Base-by-base conservation (phyloP, 2,888 invertebrate species). In the Eristalis pertinax region DNA sequence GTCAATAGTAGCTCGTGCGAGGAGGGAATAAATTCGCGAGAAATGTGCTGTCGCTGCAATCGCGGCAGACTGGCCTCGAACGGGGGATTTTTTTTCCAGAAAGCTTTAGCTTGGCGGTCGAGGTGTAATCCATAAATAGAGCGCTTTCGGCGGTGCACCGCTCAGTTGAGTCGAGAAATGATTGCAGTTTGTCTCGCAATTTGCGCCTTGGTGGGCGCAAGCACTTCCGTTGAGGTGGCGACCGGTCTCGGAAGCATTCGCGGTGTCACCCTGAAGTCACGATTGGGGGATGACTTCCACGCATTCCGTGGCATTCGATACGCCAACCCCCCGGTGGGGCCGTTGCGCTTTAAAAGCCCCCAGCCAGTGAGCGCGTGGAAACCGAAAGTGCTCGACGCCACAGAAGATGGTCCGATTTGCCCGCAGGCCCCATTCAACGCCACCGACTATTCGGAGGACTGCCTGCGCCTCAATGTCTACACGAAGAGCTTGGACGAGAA, bases 381-480 rank as follows among this genome's bases (percentile, higher is more conserved):
- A 0, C 92, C 91, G 0, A 90, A 89, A 0, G 91, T 92, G 0
- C 94, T 94, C 69, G 94, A 95, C 90, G 95, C 94, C 0, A 94
- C 93, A 0, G 82, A 92, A 82, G 95, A 95, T 76, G 95, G 94
- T 0, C 95, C 95, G 0, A 93, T 94, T 60, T 95, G 95, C 87
- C 94, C 95, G 0, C 93, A 93, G 88, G 92, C 93, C 0, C 91
- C 92, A 29, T 72, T 84, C 7, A 91, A 91, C 56, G 77, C 89
- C 86, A 89, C 89, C 1, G 85, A 90, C 75, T 89, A 92, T 19
- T 94, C 94, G 2, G 95, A 95, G 90, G 95, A 95, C 89, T 95
- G 95, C 89, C 91, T 95, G 24, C 93, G 94, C 11, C 89, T 95
- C 13, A 95, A 95, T 90, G 94, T 95, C 4, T 95, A 95, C 88